Percentiles rank a stretch among this genome's conserved stretches.
phyloP scores from a whole-genome alignment of 2,797 vertebrate species.

The Gorsachius magnificus region DNA sequence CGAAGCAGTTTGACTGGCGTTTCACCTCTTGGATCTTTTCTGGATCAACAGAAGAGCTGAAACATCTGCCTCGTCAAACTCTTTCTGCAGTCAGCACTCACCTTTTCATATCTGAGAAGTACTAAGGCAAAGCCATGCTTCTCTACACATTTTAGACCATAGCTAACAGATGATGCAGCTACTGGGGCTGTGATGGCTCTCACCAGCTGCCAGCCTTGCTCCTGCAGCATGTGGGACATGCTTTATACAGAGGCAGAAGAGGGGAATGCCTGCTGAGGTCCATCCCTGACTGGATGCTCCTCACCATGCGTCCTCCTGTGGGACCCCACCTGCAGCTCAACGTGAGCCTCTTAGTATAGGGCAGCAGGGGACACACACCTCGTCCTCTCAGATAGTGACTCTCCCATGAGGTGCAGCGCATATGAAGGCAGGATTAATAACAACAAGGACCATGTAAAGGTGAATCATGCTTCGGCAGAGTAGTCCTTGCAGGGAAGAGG shows the following conservation, averaged over 20 bases:
- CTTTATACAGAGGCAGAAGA: not conserved
- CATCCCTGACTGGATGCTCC: too few relatives aligned
- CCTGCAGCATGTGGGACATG: not conserved
- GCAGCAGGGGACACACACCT: not conserved
- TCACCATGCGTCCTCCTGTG: fast-evolving
- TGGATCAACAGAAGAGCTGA: not conserved
- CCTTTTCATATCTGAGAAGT: not conserved
- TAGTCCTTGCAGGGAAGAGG: not conserved
- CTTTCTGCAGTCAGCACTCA: not conserved
- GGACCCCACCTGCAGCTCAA: not conserved
- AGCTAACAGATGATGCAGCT: not conserved
- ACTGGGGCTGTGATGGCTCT: not conserved
- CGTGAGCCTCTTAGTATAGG: not conserved
- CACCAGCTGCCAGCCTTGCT: not conserved
- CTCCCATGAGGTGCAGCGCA: not conserved
- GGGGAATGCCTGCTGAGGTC: not conserved
- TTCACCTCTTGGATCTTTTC: slow-evolving; percentile 21
- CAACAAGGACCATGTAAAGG: not conserved
- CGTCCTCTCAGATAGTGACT: fast-evolving
- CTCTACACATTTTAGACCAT: not conserved
- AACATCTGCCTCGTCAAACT: slow-evolving; percentile 33
- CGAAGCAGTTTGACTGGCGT: not conserved
- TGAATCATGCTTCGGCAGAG: not conserved
- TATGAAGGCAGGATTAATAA: not conserved
- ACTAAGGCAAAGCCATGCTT: not conserved